Conservation (phyloP, 2,797 vertebrate species). For the Adrianichthys oophorus region DNA sequence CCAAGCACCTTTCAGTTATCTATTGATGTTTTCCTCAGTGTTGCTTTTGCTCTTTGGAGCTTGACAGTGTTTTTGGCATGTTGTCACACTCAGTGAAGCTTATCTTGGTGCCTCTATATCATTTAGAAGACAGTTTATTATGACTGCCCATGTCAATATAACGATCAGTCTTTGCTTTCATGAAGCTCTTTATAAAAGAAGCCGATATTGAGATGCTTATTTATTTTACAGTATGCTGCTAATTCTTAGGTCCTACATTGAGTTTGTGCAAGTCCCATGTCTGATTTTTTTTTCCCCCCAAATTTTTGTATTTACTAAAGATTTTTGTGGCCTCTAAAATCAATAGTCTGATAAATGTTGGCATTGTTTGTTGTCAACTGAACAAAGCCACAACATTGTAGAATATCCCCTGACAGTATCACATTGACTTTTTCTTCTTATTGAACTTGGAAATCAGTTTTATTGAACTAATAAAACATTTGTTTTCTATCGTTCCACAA, state of each 20-base stretch:
- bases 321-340: constrained; percentile 18
- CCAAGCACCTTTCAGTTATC: not conserved
- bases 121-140: constrained; percentile 25
- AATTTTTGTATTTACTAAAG: constrained; percentile 11
- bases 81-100: not conserved
- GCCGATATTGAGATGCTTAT: not conserved
- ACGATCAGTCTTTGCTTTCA: constrained; percentile 4
- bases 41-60: constrained; percentile 2
- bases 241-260: not conserved
- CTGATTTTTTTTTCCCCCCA: not conserved
- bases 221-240: not conserved
- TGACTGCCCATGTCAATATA: constrained; percentile 11
- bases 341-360: constrained; percentile 8
- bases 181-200: constrained; percentile 3
- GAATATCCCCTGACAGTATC: constrained; percentile 4
- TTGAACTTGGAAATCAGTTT: constrained; percentile 13
- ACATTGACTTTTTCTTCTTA: constrained; percentile 12
- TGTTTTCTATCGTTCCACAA: constrained; percentile 9
- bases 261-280: not conserved
- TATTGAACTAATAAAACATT: constrained; percentile 14
- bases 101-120: constrained; percentile 13
- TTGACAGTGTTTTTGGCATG: constrained; percentile 3
- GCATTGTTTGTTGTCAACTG: not conserved
- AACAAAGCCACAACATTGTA: not conserved
- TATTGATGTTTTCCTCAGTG: not conserved